Evolutionary conservation across 2,113 vertebrate species (phyloP).

Genomic region (Procavia capensis): DNA sequence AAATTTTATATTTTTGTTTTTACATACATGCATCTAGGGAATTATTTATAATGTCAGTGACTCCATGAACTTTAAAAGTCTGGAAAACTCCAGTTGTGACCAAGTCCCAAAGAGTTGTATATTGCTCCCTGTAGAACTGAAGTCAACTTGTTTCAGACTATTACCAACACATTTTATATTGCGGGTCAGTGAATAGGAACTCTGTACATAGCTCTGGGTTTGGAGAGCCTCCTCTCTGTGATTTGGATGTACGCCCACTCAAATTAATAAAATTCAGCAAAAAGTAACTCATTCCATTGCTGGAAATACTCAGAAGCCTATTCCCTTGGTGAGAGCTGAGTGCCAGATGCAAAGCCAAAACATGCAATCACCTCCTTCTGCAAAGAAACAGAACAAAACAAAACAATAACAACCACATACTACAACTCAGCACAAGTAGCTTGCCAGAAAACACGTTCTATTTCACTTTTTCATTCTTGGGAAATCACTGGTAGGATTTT

Average conservation of each 20-base stretch:
- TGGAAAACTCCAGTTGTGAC: neutral
- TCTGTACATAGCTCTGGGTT: neutral
- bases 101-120: neutral
- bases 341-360: constrained; percentile 5
- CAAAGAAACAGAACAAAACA: neutral
- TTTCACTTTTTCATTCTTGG: constrained; percentile 9
- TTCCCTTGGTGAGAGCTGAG: neutral
- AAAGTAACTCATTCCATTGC: neutral
- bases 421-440: neutral
- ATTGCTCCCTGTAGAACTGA: neutral
- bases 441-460: neutral
- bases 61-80: neutral
- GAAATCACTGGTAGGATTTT: neutral
- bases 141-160: neutral
- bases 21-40: neutral
- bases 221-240: neutral
- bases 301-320: neutral
- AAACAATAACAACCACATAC: neutral
- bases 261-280: neutral
- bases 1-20: constrained; percentile 16
- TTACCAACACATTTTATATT: neutral
- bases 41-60: neutral
- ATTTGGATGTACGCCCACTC: neutral
- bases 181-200: neutral
- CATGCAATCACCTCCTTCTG: neutral